Base-by-base conservation (phyloP, 2,113 vertebrate genomes). In the Cephalophus harveyi region DNA sequence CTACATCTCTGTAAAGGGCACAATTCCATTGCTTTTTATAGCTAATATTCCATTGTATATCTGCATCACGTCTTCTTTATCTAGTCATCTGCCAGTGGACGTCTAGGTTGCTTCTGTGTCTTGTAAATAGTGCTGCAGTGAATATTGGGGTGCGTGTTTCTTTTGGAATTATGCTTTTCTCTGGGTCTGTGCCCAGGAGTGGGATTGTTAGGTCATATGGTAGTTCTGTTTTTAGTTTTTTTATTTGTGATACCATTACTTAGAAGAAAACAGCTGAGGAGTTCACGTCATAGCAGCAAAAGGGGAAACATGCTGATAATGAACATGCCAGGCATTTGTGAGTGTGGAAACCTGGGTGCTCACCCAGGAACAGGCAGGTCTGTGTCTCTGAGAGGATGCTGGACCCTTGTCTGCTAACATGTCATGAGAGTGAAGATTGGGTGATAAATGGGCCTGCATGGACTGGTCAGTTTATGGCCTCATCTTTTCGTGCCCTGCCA, bases 351-450 rank as follows among this genome's bases (percentile, higher is more conserved):
- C 1, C 4, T 23, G 64, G 28, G 52, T 4, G 36, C 5, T 0
- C 11, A 48, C 62, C 76, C n/a, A 7, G 36, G 30, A 17, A 25
- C 1, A n/a, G 28, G 78, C 79, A 50, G 59, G 16, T 55, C 28
- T 52, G 23, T 13, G 57, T 19, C 40, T 19, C 27, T 6, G 2
- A 14, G 25, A 30, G 43, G 17, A 40, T 12, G 48, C 2, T 54
- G 50, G 46, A 64, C 13, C 0, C 2, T 7, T 28, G 21, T 28
- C 2, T 8, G 14, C 2, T 50, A 10, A 50, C 2, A 2, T 46
- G 57, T 40, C 33, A 43, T 7, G 2, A 36, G 6, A 17, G 57
- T 33, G 43, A 54, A 30, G 82, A 48, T 1, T 4, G 40, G 4
- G 10, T 30, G 3, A 5, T 19, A 43, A 19, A 1, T 48, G 23